These are phyloP conservation scores for Oppia nitens DNA, from an alignment of 1,140 invertebrate species.

Conservation along the genomic window DNA sequence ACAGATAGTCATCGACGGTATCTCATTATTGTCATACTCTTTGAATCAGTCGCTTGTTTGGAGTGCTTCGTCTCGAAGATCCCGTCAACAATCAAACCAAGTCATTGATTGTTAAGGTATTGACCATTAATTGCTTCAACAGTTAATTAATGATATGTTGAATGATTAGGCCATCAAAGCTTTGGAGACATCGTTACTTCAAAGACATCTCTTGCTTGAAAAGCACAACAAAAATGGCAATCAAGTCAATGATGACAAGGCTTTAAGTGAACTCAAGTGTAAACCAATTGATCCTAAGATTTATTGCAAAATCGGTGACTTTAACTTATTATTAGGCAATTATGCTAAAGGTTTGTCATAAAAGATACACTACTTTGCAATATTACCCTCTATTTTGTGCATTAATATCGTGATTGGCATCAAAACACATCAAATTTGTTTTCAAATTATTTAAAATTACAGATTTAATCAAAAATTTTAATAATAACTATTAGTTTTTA, in stretches of 20 bases:
- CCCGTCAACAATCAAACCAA: neutral
- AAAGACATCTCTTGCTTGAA: slow-evolving; percentile 2
- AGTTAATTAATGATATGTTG: neutral
- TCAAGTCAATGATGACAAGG: neutral
- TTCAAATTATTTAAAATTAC: too few species aligned
- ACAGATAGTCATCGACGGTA: too few species aligned
- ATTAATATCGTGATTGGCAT: too few species aligned
- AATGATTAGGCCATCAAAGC: slow-evolving; percentile 8
- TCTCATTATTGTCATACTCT: neutral
- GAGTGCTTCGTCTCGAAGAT: slow-evolving; percentile 5
- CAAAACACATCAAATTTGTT: too few species aligned
- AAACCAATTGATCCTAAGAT: slow-evolving; percentile 71
- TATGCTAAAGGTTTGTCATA: slow-evolving; percentile 58
- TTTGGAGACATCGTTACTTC: slow-evolving; percentile 5
- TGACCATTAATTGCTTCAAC: neutral
- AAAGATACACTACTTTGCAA: too few species aligned
- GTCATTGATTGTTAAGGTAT: neutral
- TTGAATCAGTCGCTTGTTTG: slow-evolving; percentile 2
- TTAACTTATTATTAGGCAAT: slow-evolving; percentile 73
- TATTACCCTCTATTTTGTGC: too few species aligned
- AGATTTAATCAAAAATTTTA: too few species aligned
- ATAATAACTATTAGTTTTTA: too few species aligned
- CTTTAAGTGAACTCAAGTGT: neutral
- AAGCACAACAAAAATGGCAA: neutral
- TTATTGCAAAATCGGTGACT: slow-evolving; percentile 82